Evolutionary conservation across 2,113 vertebrate species (phyloP).

Genomic region (Phalacrocorax pelagicus): DNA sequence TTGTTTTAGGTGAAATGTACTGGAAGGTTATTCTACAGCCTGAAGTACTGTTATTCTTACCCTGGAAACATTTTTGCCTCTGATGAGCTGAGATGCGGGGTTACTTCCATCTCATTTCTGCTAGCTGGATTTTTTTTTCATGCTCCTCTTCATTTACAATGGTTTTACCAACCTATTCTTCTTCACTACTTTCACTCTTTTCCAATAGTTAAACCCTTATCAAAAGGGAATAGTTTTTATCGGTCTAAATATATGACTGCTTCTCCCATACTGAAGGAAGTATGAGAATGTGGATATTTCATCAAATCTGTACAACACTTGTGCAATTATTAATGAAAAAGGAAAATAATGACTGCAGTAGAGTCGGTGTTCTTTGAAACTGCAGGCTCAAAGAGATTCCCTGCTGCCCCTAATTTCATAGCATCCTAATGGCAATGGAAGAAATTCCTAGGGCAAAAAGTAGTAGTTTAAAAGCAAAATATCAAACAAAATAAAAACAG

Average conservation of each 20-base stretch:
- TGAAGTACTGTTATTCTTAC: background rate
- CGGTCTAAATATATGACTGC: rapidly evolving
- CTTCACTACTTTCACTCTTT: background rate
- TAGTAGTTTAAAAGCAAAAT: background rate
- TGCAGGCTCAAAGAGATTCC: background rate
- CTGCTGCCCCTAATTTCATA: background rate
- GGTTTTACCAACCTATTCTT: background rate
- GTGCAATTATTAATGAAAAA: background rate
- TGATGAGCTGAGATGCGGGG: background rate
- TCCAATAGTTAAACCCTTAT: background rate
- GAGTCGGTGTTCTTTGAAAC: background rate
- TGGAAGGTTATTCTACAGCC: background rate
- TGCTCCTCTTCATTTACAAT: background rate
- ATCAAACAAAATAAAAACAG: background rate
- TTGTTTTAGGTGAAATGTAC: background rate
- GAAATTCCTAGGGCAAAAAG: background rate
- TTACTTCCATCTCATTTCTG: background rate
- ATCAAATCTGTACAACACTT: background rate
- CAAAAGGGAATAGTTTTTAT: background rate
- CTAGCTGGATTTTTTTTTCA: background rate
- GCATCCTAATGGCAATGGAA: background rate
- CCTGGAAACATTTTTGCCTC: background rate
- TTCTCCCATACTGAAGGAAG: background rate
- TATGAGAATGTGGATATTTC: background rate
- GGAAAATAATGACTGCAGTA: background rate